Conservation (phyloP, 2,888 invertebrate genomes). For the Coleophora deauratella region DNA sequence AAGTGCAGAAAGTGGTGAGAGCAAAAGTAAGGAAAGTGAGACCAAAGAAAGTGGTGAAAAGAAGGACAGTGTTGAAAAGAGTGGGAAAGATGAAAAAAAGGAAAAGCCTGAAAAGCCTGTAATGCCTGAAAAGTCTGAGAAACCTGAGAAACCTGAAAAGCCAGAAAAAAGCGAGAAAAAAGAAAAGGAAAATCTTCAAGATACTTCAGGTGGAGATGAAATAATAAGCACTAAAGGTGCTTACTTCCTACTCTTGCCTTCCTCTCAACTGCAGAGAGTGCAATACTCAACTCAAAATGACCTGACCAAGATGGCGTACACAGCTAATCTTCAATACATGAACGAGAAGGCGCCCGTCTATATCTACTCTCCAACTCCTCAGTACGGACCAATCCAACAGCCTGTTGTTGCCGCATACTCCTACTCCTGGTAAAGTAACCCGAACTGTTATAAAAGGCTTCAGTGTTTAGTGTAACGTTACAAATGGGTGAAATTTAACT, state of each 20-base stretch:
- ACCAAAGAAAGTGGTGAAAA: conserved; percentile 5
- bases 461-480: not conserved
- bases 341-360: conserved; percentile 77
- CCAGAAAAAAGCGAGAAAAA: conserved; percentile 23
- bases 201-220: conserved; percentile 41
- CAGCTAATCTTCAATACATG: conserved; percentile 76
- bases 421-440: not conserved
- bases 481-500: not conserved
- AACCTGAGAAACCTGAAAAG: conserved; percentile 11
- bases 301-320: conserved; percentile 75
- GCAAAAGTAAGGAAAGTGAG: conserved; percentile 7
- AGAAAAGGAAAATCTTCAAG: conserved; percentile 37
- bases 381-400: conserved; percentile 25
- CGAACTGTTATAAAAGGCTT: not conserved
- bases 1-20: conserved; percentile 6
- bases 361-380: conserved; percentile 67
- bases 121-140: conserved; percentile 4
- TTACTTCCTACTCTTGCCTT: conserved; percentile 78
- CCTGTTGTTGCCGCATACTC: conserved; percentile 38
- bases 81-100: conserved; percentile 9
- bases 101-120: conserved; percentile 7
- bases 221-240: conserved; percentile 64
- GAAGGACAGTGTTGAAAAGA: conserved; percentile 13
- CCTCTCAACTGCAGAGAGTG: conserved; percentile 76
- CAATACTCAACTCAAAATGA: conserved; percentile 72